A percentile compares a stretch with the other conserved stretches of the same genome.
These are phyloP conservation scores for Ooceraea biroi DNA, from an alignment of 1,140 invertebrate genomes.

Conservation along the genomic window DNA sequence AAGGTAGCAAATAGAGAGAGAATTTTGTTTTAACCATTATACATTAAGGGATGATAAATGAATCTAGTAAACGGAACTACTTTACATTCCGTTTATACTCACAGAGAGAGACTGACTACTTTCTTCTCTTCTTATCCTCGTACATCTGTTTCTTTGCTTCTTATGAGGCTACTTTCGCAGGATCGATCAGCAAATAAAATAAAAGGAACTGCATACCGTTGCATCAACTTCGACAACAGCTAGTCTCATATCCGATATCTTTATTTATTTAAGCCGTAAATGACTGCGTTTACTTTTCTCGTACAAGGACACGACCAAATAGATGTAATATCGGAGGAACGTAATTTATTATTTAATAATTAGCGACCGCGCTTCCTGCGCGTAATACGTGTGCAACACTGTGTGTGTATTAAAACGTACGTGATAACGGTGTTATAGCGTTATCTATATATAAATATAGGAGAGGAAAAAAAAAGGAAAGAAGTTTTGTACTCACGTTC, in stretches of 20 bases:
- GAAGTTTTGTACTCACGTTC: conserved; percentile 79
- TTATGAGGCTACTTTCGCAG: neutral
- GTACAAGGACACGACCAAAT: conserved; percentile 76
- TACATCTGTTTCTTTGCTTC: neutral
- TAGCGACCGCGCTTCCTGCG: conserved; percentile 60
- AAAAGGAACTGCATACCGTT: conserved; percentile 39
- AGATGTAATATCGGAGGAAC: conserved; percentile 72
- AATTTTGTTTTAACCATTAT: conserved; percentile 18
- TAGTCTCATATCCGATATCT: conserved; percentile 81
- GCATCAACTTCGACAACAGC: conserved; percentile 78
- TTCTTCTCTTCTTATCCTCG: conserved; percentile 5
- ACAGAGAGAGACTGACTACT: conserved; percentile 28
- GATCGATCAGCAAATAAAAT: neutral
- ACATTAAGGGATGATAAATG: conserved; percentile 6
- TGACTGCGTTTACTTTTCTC: conserved; percentile 67
- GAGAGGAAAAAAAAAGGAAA: neutral
- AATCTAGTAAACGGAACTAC: conserved; percentile 21
- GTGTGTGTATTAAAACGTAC: conserved; percentile 69
- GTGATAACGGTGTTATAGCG: conserved; percentile 47
- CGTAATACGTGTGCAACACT: conserved; percentile 62
- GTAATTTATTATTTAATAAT: conserved; percentile 71
- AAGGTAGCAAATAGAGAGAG: neutral
- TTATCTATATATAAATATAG: conserved; percentile 55
- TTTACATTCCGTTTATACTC: conserved; percentile 33
- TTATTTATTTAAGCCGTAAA: conserved; percentile 70